Evolutionary conservation across 1,140 invertebrate genomes (phyloP).

Genomic region (Batillaria attramentaria): DNA sequence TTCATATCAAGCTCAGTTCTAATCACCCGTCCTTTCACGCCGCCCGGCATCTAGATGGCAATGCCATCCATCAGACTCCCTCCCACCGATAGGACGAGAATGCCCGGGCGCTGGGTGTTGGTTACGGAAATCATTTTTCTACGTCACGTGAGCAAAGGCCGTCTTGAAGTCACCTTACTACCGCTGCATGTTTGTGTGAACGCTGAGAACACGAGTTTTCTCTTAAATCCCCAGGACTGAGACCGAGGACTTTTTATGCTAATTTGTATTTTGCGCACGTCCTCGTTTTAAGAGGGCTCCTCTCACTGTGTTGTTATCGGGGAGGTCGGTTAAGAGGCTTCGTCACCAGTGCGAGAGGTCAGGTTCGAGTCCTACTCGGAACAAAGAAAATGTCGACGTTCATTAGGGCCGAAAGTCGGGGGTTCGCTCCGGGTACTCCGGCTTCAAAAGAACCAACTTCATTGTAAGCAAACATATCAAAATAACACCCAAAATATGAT

Average conservation of each 20-base stretch:
- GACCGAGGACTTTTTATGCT: too few relatives aligned
- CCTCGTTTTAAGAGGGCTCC: background rate
- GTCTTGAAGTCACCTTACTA: too few relatives aligned
- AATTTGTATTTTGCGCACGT: too few relatives aligned
- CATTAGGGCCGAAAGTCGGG: too few relatives aligned
- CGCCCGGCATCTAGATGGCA: background rate
- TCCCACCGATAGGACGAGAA: background rate
- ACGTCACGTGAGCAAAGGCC: too few relatives aligned
- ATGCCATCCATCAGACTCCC: conserved; percentile 19
- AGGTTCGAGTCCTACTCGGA: too few relatives aligned
- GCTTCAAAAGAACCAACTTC: background rate
- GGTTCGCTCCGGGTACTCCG: too few relatives aligned
- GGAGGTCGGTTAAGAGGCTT: background rate
- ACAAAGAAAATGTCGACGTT: too few relatives aligned
- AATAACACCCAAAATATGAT: background rate
- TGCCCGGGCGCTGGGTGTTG: background rate
- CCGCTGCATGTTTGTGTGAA: too few relatives aligned
- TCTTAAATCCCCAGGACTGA: too few relatives aligned
- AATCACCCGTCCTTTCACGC: conserved; percentile 11
- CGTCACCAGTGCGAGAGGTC: too few relatives aligned
- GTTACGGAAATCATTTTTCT: background rate
- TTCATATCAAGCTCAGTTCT: background rate
- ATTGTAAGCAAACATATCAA: background rate
- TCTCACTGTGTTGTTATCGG: background rate
- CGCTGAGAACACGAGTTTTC: too few relatives aligned